These are phyloP conservation scores for Tyria jacobaeae DNA, from an alignment of 2,888 invertebrate species.

Conservation along the genomic window DNA sequence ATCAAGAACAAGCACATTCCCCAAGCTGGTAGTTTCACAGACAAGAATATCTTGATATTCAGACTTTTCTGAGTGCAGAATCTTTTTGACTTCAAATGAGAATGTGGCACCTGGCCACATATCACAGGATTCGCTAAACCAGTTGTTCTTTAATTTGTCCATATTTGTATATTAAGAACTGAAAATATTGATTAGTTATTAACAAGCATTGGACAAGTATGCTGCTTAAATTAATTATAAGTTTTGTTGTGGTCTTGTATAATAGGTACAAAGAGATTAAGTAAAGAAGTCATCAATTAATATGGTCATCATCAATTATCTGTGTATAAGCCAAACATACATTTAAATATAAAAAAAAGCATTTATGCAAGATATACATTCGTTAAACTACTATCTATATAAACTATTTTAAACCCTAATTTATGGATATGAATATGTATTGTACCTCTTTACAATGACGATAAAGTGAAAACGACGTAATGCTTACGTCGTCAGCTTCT, in stretches of 20 bases:
- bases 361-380: not conserved
- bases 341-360: too few species aligned
- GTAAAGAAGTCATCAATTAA: not conserved
- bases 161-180: constrained; percentile 70
- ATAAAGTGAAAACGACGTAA: not conserved
- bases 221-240: not conserved
- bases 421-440: too few species aligned
- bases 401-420: not conserved
- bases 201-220: not conserved
- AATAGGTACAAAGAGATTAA: not conserved
- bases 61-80: constrained; percentile 93
- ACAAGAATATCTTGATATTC: constrained; percentile 94
- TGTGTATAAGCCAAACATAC: too few species aligned
- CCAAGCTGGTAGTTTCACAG: constrained; percentile 92
- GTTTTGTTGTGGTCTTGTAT: too few species aligned
- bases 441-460: not conserved
- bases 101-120: constrained; percentile 97
- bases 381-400: too few species aligned
- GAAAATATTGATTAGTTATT: constrained; percentile 7
- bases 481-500: constrained; percentile 8
- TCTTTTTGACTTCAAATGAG: constrained; percentile 93
- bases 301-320: not conserved
- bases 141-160: constrained; percentile 92
- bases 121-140: constrained; percentile 97
- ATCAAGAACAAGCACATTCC: constrained; percentile 95